These are phyloP conservation scores for Drosophila pseudotalamancana DNA, from an alignment of 2,888 invertebrate species.

Conservation along the genomic window DNA sequence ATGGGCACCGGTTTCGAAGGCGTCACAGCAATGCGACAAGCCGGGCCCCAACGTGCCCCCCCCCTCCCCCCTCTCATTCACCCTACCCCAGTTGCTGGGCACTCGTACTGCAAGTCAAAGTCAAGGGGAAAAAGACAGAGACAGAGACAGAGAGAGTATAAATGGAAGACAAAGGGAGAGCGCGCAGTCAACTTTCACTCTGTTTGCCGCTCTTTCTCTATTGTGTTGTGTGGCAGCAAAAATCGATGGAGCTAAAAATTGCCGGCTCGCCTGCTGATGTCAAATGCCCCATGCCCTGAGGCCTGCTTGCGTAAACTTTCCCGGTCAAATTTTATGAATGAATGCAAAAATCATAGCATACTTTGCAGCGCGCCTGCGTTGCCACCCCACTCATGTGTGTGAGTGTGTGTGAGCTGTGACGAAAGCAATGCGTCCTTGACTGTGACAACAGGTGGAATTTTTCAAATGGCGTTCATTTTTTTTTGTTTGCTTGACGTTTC, in stretches of 20 bases:
- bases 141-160: background rate
- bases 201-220: background rate
- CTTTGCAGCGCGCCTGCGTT: constrained; percentile 70
- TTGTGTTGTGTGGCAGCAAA: constrained; percentile 29
- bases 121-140: constrained; percentile 28
- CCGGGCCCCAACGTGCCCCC: constrained; percentile 3
- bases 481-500: constrained; percentile 2
- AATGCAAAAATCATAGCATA: constrained; percentile 69
- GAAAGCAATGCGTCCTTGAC: constrained; percentile 74
- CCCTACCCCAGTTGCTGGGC: constrained; percentile 9
- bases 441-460: constrained; percentile 70
- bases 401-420: constrained; percentile 55
- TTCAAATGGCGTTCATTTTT: constrained; percentile 8
- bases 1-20: constrained; percentile 69
- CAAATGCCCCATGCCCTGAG: background rate
- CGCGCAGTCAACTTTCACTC: constrained; percentile 34
- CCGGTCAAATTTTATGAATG: constrained; percentile 72
- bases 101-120: constrained; percentile 40
- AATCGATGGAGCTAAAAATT: constrained; percentile 77
- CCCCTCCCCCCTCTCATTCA: constrained; percentile 8
- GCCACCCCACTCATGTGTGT: constrained; percentile 11
- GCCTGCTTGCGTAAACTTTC: constrained; percentile 68
- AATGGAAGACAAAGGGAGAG: background rate
- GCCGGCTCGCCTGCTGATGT: constrained; percentile 48
- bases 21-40: constrained; percentile 44